Evolutionary conservation across 2,113 vertebrate species (phyloP).

Genomic region (Cyrtonyx montezumae): DNA sequence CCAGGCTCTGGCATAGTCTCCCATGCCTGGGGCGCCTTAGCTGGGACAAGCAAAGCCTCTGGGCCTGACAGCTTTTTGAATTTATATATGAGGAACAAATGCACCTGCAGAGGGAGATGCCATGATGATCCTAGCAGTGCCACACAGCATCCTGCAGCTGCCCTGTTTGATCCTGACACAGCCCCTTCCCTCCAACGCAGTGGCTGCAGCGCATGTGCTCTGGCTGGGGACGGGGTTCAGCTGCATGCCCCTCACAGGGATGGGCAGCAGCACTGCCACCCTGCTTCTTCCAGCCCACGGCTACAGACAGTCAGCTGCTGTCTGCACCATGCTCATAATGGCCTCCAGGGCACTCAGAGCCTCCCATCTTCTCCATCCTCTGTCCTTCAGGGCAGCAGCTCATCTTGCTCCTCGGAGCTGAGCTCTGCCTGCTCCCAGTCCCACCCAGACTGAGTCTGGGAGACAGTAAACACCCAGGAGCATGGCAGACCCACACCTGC

Average conservation of each 20-base stretch:
- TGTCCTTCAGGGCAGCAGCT: neutral
- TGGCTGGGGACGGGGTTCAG: neutral
- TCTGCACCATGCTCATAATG: neutral
- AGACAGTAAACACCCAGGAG: neutral
- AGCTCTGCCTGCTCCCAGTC: neutral
- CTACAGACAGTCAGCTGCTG: neutral
- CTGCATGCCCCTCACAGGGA: neutral
- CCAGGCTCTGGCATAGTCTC: neutral
- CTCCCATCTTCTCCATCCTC: neutral
- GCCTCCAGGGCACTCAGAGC: neutral
- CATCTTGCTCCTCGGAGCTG: neutral
- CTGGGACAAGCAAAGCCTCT: neutral
- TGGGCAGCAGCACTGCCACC: neutral
- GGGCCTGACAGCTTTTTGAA: neutral
- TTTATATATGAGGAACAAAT: neutral
- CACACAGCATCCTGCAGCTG: neutral
- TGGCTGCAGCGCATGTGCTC: too few relatives aligned
- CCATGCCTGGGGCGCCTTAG: fast-evolving
- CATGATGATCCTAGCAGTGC: neutral
- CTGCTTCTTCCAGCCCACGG: neutral
- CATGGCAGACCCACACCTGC: neutral
- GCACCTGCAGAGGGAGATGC: neutral
- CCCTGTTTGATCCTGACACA: neutral
- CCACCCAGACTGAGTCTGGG: neutral
- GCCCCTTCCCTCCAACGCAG: neutral